Conservation (phyloP, 2,888 invertebrate genomes). For the Clusia tigrina region DNA sequence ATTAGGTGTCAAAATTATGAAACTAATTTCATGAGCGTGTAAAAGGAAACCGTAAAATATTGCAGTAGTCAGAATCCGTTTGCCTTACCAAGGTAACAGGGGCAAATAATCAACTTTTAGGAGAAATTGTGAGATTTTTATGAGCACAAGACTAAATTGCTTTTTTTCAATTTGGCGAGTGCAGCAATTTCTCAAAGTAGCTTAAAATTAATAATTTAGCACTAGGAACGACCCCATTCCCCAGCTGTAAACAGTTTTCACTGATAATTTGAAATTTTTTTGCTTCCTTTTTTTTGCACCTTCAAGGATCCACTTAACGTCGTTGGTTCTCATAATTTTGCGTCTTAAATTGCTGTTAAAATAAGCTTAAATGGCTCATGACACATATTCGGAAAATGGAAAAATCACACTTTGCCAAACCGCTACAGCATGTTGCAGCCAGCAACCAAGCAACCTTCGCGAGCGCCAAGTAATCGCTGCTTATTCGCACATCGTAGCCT, state of each 20-base stretch:
- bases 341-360: constrained; percentile 59
- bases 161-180: constrained; percentile 4
- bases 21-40: no score
- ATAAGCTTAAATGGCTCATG: constrained; percentile 62
- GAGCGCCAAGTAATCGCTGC: not conserved
- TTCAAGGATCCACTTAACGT: not conserved
- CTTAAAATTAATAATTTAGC: constrained; percentile 53
- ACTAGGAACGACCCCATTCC: no score
- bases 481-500: not conserved
- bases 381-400: constrained; percentile 50
- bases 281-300: not conserved
- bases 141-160: not conserved
- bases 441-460: not conserved
- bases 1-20: not conserved
- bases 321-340: constrained; percentile 49
- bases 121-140: no score
- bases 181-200: constrained; percentile 37
- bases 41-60: no score
- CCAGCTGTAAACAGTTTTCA: constrained; percentile 43
- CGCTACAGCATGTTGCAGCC: not conserved
- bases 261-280: not conserved
- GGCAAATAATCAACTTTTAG: no score
- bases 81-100: no score
- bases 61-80: no score
- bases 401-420: constrained; percentile 19